Base-by-base conservation (phyloP, 2,888 invertebrate genomes). In the Ichneumoninae sp. region DNA sequence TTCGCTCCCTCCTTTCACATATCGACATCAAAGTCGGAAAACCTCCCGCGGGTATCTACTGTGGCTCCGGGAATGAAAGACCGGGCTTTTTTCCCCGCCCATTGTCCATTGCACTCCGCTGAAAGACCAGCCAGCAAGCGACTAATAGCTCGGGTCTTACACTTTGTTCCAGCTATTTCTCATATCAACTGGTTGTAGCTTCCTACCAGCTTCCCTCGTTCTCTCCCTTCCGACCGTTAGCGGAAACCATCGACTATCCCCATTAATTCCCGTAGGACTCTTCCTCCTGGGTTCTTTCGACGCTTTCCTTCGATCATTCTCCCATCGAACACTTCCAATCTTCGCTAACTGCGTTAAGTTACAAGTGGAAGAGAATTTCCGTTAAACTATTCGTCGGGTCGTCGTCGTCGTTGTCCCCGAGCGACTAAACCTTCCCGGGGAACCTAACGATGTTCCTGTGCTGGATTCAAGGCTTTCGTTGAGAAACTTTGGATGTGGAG, bases 311-410 rank as follows among this genome's bases (percentile, higher is more conserved):
- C 52, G 68, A 70, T 80, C 65, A 71, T 78, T 80, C 30, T 66
- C 10, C 87, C 74, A 87, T 81, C 85, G 81, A 75, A 52, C 80
- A 62, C 70, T 83, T 74, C 76, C 86, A 80, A 88, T 88, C 86
- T 87, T 83, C 76, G 66, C 82, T 85, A 84, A 86, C 82, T 85
- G 83, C 85, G 80, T 87, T 80, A 78, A 87, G 65, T 80, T 74
- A 78, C 85, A 54, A 76, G 69, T 16, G 57, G 50, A 65, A 19
- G 78, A 36, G 47, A 66, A 33, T 26, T 57, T 52, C 57, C 70
- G 19, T 54, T 69, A 50, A 79, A 83, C 83, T 79, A 74, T 78
- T 74, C 52, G 62, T 13, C 78, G 19, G 16, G 62, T 62, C 72
- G 76, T 68, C 68, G 30, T 78, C 54, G 10, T 54, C 26, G 72